Percentiles rank a stretch among this genome's conserved stretches.
phyloP scores from a whole-genome alignment of 2,888 invertebrate genomes.

The Cetonia aurata region DNA sequence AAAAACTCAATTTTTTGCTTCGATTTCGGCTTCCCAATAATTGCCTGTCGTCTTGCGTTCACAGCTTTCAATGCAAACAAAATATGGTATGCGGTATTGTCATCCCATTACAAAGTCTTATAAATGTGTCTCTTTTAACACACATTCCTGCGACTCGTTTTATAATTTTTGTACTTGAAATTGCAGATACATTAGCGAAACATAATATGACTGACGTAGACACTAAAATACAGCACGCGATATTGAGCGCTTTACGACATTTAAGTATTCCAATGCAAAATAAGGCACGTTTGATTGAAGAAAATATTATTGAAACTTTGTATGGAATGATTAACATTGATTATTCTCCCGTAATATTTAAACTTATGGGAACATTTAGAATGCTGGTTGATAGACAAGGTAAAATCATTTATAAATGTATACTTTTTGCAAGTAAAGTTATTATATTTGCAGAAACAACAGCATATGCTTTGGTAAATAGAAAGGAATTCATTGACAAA shows the following conservation, averaged over 20 bases:
- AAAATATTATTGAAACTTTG: conserved; percentile 80
- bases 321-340: conserved; percentile 75
- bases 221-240: conserved; percentile 77
- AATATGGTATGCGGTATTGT: too few relatives aligned
- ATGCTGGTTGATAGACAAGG: conserved; percentile 90
- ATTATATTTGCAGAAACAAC: conserved; percentile 72
- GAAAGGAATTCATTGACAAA: conserved; percentile 74
- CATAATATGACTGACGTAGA: conserved; percentile 74
- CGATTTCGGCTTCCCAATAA: too few relatives aligned
- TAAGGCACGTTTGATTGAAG: conserved; percentile 79
- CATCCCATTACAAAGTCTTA: too few relatives aligned
- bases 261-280: conserved; percentile 80
- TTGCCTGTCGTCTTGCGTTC: too few relatives aligned
- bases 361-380: conserved; percentile 85
- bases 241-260: conserved; percentile 83
- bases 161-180: too few relatives aligned
- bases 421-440: neutral
- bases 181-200: conserved; percentile 66
- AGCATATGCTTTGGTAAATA: conserved; percentile 76
- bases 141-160: too few relatives aligned
- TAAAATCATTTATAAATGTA: conserved; percentile 57
- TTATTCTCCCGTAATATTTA: conserved; percentile 87
- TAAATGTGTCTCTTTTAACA: too few relatives aligned
- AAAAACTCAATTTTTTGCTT: too few relatives aligned
- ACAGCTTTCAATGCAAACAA: too few relatives aligned